Evolutionary conservation across 2,888 invertebrate genomes (phyloP), one percentile per base, ranked within the genome.

Genomic region (Syrphus vitripennis): DNA sequence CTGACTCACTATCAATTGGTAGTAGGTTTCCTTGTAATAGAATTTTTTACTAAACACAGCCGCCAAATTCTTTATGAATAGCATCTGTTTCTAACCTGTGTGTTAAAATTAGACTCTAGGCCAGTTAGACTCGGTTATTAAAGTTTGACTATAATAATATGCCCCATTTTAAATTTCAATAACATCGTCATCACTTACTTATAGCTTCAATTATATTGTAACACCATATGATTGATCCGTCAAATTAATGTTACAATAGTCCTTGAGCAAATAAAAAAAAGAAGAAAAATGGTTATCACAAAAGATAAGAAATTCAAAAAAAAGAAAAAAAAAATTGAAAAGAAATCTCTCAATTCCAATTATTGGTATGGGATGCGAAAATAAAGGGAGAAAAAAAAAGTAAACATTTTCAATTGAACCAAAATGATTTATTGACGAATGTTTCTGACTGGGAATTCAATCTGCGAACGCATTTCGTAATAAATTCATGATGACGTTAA

Each of bases 401-500:
- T 19, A 80, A 80, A 61, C 42, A 76, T 77, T 84, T 84, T 72
- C 84, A 71, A 84, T 84, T 81, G 76, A 84, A 84, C 72, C 84
- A 26, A 84, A 61, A 81, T 84, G 84, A 84, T 84, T 84, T 84
- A 84, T 84, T 81, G 84, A 84, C 76, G 84, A 84, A 76, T 81
- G 84, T 81, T 81, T 81, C 67, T 81, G 84, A 84, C 84, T 84
- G 21, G 78, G 76, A 77, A 77, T 84, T 80, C 84, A 84, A 84
- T 84, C 84, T 81, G 84, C 72, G 84, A 80, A 84, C 84, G 84
- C 84, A 84, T 81, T 81, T 81, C 61, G 71, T 81, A 84, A 84
- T 84, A 84, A 84, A 84, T 84, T 84, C 84, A 84, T 77, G 84
- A 84, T 84, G 84, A 84, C 84, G 84, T 80, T 84, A 71, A 71